Base-by-base conservation (phyloP, 2,797 vertebrate species). In the Myotis planiceps region DNA sequence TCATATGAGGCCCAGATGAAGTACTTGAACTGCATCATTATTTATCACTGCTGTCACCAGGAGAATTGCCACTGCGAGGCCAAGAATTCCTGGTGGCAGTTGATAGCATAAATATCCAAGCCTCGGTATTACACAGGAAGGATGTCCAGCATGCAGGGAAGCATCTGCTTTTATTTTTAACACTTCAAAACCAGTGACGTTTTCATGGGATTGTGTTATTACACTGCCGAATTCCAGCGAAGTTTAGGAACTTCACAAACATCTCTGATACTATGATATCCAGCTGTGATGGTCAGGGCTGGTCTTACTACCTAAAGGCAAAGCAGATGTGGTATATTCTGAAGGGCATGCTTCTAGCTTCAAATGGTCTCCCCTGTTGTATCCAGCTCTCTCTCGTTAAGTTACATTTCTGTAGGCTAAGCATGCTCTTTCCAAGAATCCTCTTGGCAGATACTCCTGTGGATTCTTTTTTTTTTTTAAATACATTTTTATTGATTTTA, bases 161-260 rank as follows among this genome's bases (percentile, higher is more conserved):
- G 95, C 98, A 98, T 97, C 98, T 98, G 98, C 94, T 97, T 98
- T 98, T 97, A 91, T 97, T 98, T 98, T 98, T 97, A 98, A 94
- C 92, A 90, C 79, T 97, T 98, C 89, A 97, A 97, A 98, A 84
- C 72, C 94, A 74, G 83, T 87, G 90, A 95, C 51, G 79, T 92
- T 96, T 94, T 74, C 83, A 78, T 80, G 9, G 23, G 37, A 95
- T 90, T 19, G 6, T 92, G 91, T 68, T 55, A 76, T 92, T 95
- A 92, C 94, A 69, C 93, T 90, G 85, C 93, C 85, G n/a, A 96
- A 95, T 97, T 97, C 96, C 93, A 51, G 78, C 65, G 53, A 94
- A 75, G 80, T 94, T 58, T 23, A n/a, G 45, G 96, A 97, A 94
- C 80, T 80, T 96, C 0, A 0, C 74, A 83, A 78, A 88, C 66